Evolutionary conservation across 1,140 invertebrate genomes (phyloP), one percentile per base, ranked within the genome.

Genomic region (Trichonephila clavata): DNA sequence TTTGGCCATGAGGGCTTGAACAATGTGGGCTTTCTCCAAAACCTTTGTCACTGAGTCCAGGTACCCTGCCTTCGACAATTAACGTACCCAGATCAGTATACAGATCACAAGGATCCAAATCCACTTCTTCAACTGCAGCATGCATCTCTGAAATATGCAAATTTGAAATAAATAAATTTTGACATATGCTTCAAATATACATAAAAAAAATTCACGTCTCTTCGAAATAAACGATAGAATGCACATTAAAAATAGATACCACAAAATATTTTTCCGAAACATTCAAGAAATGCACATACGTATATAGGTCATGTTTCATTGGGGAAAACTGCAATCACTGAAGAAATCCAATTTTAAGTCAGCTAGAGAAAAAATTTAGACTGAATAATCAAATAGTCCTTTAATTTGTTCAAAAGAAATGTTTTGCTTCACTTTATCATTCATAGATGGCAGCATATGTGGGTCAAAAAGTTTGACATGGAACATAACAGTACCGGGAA

Each of bases 11-110:
- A 57, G 86, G 65, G 4, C 21, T 61, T 27, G 88, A 95, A 96
- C 97, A 97, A 95, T 98, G 97, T 10, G 97, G 97, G 27, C 97
- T 97, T 95, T 97, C 97, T 94, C 96, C 96, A 95, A 97, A 97
- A n/a, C 97, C 97, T 94, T 97, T 97, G 89, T 96, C 96, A 94
- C 96, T 96, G 27, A 94, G 68, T 86, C 95, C 95, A 57, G 97
- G 97, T 50, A 97, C 97, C 84, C 97, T 96, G 59, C 97, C 97
- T 95, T 97, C 97, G 93, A 96, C 96, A 39, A 97, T 96, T 95
- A 97, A 96, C 94, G 97, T 96, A 94, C 97, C 97, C 63, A 97
- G 94, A 90, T 96, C 95, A 16, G 95, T 95, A 95, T 97, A 97
- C 95, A 97, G 96, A 94, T 97, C 97, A 93, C 95, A 94, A 7